These are phyloP conservation scores for Cryptosula pallasiana DNA, from an alignment of 2,888 invertebrate species.

Conservation along the genomic window DNA sequence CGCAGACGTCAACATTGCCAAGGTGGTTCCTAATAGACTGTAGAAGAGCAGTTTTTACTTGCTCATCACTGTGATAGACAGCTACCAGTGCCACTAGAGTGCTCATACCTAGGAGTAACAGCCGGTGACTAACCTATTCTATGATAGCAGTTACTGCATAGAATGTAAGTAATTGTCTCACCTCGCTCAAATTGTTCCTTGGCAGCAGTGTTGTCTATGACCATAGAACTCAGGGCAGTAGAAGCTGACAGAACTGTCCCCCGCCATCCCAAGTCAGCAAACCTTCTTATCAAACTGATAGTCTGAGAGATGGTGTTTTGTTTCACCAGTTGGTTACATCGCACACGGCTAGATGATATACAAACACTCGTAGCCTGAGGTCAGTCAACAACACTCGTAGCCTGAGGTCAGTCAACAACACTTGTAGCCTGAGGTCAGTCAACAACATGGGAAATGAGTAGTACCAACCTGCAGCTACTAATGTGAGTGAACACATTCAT, in stretches of 20 bases:
- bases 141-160: background rate
- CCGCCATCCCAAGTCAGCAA: background rate
- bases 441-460: no score
- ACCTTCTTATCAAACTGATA: background rate
- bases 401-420: background rate
- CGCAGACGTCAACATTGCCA: background rate
- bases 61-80: background rate
- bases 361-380: background rate
- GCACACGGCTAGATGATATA: background rate
- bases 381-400: no score
- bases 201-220: conserved; percentile 4
- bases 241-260: background rate
- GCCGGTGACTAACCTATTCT: no score
- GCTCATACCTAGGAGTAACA: background rate
- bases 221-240: background rate
- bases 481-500: background rate
- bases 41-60: background rate
- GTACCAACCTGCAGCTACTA: background rate
- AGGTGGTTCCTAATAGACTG: background rate
- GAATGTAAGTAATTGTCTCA: background rate
- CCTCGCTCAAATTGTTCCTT: background rate
- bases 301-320: background rate
- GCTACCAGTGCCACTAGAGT: background rate
- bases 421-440: background rate
- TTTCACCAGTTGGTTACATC: background rate